These are phyloP conservation scores for Eilema caniola DNA, from an alignment of 2,888 invertebrate species.

Conservation along the genomic window DNA sequence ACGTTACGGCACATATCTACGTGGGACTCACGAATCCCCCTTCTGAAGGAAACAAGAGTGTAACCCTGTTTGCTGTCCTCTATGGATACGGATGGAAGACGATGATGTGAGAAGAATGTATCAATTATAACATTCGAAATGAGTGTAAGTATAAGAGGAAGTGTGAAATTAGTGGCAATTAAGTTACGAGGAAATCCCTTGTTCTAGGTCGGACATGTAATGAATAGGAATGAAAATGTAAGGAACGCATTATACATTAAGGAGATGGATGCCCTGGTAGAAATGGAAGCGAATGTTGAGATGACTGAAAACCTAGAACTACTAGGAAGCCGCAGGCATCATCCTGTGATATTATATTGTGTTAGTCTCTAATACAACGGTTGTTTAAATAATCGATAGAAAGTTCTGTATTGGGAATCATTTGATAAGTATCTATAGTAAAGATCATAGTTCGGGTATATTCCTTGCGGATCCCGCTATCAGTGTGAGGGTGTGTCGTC, in stretches of 20 bases:
- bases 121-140: no score
- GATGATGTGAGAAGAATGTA: no score
- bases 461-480: conserved; percentile 75
- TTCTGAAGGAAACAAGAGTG: no score
- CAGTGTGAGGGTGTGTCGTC: conserved; percentile 72
- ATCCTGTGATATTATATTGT: no score
- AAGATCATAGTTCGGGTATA: conserved; percentile 76
- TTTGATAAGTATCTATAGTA: conserved; percentile 48
- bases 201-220: not conserved
- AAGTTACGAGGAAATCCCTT: not conserved
- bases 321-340: no score
- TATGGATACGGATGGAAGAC: no score
- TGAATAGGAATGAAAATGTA: not conserved
- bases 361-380: no score
- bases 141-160: not conserved
- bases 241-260: not conserved
- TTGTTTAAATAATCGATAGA: not conserved
- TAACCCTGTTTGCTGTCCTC: no score
- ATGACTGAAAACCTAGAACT: not conserved
- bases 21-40: not conserved
- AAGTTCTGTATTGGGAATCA: conserved; percentile 21
- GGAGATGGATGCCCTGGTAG: no score
- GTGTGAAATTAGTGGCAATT: not conserved
- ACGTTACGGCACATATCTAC: not conserved
- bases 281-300: not conserved